phyloP scores from a whole-genome alignment of 2,797 vertebrate genomes.

The Leucoraja ocellata region DNA sequence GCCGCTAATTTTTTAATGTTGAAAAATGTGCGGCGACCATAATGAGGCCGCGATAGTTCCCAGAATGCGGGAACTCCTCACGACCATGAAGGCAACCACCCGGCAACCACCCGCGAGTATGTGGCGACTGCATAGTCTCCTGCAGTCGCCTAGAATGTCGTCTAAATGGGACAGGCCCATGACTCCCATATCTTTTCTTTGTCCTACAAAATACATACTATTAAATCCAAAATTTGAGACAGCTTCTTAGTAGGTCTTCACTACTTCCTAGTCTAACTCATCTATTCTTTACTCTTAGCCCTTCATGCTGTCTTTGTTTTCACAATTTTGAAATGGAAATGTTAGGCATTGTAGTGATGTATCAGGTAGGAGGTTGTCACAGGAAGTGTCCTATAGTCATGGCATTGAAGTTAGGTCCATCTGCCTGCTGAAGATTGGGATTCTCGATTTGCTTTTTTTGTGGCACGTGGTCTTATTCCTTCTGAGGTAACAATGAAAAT shows the following conservation, averaged over 20 bases:
- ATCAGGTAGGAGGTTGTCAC: not conserved
- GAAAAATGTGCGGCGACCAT: too few species aligned
- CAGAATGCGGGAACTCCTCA: too few species aligned
- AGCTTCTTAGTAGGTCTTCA: not conserved
- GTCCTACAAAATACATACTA: not conserved
- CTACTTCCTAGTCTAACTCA: not conserved
- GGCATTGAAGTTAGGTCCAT: not conserved
- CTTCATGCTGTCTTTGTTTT: not conserved
- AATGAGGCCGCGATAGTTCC: too few species aligned
- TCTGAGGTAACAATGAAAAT: not conserved
- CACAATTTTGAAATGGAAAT: constrained; percentile 1
- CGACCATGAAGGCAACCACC: too few species aligned
- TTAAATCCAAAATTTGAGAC: not conserved
- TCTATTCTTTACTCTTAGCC: not conserved
- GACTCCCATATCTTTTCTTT: not conserved
- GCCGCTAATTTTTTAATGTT: too few species aligned
- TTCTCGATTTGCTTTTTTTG: not conserved
- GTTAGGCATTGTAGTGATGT: not conserved
- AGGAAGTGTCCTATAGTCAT: too few species aligned
- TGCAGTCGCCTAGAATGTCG: too few species aligned
- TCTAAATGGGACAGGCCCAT: too few species aligned
- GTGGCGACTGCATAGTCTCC: too few species aligned
- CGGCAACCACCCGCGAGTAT: too few species aligned
- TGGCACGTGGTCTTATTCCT: not conserved
- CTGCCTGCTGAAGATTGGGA: not conserved